These are phyloP conservation scores for Lycaena phlaeas DNA, from an alignment of 2,888 invertebrate genomes.

Conservation along the genomic window DNA sequence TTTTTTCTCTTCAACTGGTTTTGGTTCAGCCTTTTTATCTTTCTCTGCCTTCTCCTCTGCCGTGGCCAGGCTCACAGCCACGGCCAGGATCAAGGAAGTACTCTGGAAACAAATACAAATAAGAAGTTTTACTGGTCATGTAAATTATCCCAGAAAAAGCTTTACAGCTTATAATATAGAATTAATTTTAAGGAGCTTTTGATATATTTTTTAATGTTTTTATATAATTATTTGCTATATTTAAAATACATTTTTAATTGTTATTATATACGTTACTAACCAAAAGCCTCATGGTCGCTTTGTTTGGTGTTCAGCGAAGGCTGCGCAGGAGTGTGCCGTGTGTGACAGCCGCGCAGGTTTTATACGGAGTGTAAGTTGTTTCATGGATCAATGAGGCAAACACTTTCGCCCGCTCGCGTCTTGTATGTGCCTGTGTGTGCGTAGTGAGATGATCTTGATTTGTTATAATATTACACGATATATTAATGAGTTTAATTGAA, in stretches of 20 bases:
- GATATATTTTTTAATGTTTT: background rate
- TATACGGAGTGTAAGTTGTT: constrained; percentile 52
- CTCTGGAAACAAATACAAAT: constrained; percentile 39
- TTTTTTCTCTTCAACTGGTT: constrained; percentile 60
- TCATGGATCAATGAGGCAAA: constrained; percentile 54
- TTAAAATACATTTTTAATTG: constrained; percentile 7
- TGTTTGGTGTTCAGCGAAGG: constrained; percentile 61
- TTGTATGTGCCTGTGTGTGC: constrained; percentile 29
- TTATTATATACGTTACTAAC: constrained; percentile 38
- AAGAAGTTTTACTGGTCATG: background rate
- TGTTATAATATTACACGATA: background rate
- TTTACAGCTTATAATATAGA: background rate
- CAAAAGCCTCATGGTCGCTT: constrained; percentile 68
- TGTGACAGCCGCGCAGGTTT: constrained; percentile 34
- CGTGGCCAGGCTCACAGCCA: constrained; percentile 69
- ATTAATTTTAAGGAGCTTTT: background rate
- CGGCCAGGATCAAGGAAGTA: constrained; percentile 65
- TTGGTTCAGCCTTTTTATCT: constrained; percentile 57
- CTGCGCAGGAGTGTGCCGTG: constrained; percentile 53
- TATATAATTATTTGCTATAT: constrained; percentile 4
- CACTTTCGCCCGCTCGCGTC: constrained; percentile 50
- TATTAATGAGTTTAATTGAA: background rate
- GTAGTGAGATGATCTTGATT: constrained; percentile 17
- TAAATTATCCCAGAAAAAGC: background rate
- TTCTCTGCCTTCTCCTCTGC: constrained; percentile 69